Evolutionary conservation across 92 coral and sea anemone genomes (phyloP).

Genomic region (Plumapathes pennacea): DNA sequence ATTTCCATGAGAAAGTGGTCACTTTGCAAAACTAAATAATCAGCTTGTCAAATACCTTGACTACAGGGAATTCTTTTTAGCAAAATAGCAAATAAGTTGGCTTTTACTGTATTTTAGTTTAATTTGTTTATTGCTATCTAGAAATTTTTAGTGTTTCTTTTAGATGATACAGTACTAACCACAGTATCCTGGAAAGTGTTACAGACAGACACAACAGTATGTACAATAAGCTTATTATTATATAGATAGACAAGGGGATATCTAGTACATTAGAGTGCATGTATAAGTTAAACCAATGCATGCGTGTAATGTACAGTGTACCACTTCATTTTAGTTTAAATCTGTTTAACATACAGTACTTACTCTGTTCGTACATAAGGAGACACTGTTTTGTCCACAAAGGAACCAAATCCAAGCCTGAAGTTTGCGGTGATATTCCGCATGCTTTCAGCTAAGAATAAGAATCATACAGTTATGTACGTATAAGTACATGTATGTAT

Average conservation of each 20-base stretch:
- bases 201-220: no score
- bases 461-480: background rate
- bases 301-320: no score
- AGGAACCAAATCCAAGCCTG: conserved; percentile 88
- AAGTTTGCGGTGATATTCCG: conserved; percentile 62
- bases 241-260: background rate
- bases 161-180: no score
- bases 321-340: no score
- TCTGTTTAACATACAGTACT: no score
- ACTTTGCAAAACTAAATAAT: background rate
- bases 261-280: background rate
- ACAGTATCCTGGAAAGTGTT: no score
- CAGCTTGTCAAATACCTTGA: background rate
- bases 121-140: no score
- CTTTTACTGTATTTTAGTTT: no score
- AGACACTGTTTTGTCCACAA: conserved; percentile 88
- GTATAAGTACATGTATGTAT: background rate
- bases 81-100: no score
- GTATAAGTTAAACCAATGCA: background rate
- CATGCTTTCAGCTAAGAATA: conserved; percentile 58
- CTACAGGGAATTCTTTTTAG: no score
- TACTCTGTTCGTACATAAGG: conserved; percentile 75
- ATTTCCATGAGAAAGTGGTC: no score
- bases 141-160: no score
- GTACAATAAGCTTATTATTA: background rate